A percentile compares a stretch with the other conserved stretches of the same genome.
These are phyloP conservation scores for Limnothrissa miodon DNA, from an alignment of 2,113 vertebrate genomes.

Conservation along the genomic window DNA sequence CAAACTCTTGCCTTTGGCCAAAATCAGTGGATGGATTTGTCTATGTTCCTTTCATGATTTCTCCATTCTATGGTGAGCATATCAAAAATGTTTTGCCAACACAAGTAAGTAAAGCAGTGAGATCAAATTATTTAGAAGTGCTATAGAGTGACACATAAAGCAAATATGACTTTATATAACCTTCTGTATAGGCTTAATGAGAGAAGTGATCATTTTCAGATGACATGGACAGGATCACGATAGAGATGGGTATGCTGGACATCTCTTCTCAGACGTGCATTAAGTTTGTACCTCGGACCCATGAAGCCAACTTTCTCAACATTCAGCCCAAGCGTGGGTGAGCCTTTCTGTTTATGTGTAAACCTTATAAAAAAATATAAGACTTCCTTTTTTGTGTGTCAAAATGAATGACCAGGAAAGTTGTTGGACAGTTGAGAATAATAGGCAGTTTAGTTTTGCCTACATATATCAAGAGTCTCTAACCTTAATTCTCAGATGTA, in stretches of 20 bases:
- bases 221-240: constrained; percentile 75
- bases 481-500: too few relatives aligned
- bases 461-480: too few relatives aligned
- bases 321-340: constrained; percentile 71
- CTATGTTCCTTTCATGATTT: constrained; percentile 65
- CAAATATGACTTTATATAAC: neutral
- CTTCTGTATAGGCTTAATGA: neutral
- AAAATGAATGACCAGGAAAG: neutral
- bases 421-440: neutral
- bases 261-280: constrained; percentile 67
- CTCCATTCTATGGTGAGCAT: constrained; percentile 59
- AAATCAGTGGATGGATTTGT: constrained; percentile 70
- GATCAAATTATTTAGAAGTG: neutral
- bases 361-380: neutral
- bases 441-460: neutral
- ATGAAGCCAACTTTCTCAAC: constrained; percentile 68
- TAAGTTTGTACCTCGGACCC: constrained; percentile 73
- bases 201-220: constrained; percentile 48
- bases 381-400: neutral
- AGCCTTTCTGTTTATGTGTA: constrained; percentile 4
- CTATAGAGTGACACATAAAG: neutral
- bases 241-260: constrained; percentile 75
- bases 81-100: neutral
- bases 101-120: neutral
- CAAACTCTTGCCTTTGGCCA: constrained; percentile 65